Evolutionary conservation across 2,113 vertebrate species (phyloP).

Genomic region (Pampusana beccarii): DNA sequence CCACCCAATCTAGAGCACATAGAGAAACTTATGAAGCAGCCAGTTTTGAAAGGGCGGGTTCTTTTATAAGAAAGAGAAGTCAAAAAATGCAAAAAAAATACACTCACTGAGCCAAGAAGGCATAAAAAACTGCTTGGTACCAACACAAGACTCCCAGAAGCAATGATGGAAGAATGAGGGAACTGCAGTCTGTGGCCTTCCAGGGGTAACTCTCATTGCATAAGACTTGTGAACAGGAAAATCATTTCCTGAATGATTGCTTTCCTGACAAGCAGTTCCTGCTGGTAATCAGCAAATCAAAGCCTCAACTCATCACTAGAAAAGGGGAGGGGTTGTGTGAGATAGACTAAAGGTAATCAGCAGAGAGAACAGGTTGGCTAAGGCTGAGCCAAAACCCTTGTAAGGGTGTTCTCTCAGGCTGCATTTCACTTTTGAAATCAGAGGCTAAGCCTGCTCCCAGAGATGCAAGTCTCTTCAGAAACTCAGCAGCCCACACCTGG

Average conservation of each 20-base stretch:
- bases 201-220: rapidly evolving
- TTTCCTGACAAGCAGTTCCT: background rate
- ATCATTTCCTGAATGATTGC: background rate
- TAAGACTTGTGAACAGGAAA: background rate
- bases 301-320: background rate
- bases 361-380: background rate
- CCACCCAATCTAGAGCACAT: background rate
- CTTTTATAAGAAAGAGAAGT: background rate
- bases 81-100: background rate
- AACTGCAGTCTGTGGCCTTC: background rate
- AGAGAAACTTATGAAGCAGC: background rate
- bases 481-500: background rate
- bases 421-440: background rate
- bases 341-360: background rate
- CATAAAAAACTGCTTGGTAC: background rate
- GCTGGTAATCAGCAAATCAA: background rate
- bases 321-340: background rate
- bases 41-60: background rate
- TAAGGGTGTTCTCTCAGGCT: background rate
- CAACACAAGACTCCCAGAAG: background rate
- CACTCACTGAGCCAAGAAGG: background rate
- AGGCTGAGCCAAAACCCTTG: background rate
- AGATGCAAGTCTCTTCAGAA: background rate
- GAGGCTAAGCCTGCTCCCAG: background rate
- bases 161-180: background rate